Conservation (phyloP, 2,797 vertebrate species). For the Argya squamiceps region DNA sequence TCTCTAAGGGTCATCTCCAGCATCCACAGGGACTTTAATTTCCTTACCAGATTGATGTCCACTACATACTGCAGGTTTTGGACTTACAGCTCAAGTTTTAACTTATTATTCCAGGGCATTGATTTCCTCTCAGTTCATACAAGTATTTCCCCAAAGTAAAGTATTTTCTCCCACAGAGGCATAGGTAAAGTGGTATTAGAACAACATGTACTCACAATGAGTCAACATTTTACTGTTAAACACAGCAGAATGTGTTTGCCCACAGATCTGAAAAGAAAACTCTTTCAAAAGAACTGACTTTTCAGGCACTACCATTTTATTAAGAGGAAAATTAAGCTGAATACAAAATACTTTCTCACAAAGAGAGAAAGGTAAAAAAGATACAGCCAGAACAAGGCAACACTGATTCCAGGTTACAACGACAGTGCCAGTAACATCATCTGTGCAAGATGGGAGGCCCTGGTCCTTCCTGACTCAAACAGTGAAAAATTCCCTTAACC, state of each 20-base stretch:
- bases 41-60: background rate
- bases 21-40: background rate
- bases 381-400: conserved; percentile 69
- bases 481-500: conserved; percentile 12
- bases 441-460: conserved; percentile 39
- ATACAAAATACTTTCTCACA: conserved; percentile 72
- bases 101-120: background rate
- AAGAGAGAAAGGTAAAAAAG: conserved; percentile 68
- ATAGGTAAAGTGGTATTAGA: background rate
- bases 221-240: conserved; percentile 44
- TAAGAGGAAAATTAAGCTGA: conserved; percentile 62
- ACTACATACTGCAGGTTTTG: background rate
- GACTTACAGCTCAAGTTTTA: background rate
- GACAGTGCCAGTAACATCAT: conserved; percentile 41
- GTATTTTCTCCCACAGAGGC: background rate
- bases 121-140: background rate
- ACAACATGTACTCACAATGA: background rate
- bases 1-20: background rate
- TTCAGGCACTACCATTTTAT: conserved; percentile 74
- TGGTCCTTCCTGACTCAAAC: conserved; percentile 26
- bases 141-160: background rate
- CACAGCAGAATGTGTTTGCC: conserved; percentile 34
- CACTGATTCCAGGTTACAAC: conserved; percentile 56
- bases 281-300: conserved; percentile 69
- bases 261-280: conserved; percentile 67